A percentile compares a stretch with the other conserved stretches of the same genome.
Conservation (phyloP, 1,140 invertebrate genomes). For the Muscidifurax raptorellus region DNA sequence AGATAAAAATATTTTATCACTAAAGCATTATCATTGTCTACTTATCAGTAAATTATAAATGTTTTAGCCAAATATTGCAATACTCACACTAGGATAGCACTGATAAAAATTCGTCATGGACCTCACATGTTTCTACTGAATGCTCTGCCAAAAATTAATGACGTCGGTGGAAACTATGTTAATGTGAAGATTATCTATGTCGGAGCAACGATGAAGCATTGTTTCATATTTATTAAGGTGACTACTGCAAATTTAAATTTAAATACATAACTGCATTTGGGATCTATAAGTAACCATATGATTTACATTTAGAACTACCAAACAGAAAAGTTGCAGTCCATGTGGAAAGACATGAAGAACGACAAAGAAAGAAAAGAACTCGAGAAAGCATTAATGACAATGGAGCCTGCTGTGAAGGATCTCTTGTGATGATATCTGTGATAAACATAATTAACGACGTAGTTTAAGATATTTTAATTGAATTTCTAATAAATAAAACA, state of each 20-base stretch:
- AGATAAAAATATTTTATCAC: not conserved
- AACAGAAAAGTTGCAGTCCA: conserved; percentile 76
- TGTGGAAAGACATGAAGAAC: conserved; percentile 76
- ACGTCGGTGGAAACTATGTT: conserved; percentile 79
- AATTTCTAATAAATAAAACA: not conserved
- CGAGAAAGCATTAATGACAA: conserved; percentile 68
- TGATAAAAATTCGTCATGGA: conserved; percentile 83
- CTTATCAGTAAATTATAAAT: conserved; percentile 10
- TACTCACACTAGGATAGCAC: conserved; percentile 82
- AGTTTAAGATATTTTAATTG: not conserved
- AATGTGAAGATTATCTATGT: conserved; percentile 81
- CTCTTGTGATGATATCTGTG: conserved; percentile 57
- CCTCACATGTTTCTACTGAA: conserved; percentile 83
- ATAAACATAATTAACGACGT: not conserved
- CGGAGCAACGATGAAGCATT: conserved; percentile 86
- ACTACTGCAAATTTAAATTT: conserved; percentile 38
- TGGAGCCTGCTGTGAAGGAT: conserved; percentile 68
- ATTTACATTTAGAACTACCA: conserved; percentile 77
- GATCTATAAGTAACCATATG: not conserved
- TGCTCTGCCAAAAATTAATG: conserved; percentile 80
- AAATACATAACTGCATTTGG: conserved; percentile 21
- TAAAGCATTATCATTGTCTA: not conserved
- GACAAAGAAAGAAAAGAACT: conserved; percentile 70
- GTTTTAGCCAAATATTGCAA: conserved; percentile 85
- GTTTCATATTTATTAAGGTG: conserved; percentile 82